Percentiles rank a stretch among this genome's conserved stretches.
Evolutionary conservation across 2,888 invertebrate species (phyloP).

Genomic region (Calameuta idolon): DNA sequence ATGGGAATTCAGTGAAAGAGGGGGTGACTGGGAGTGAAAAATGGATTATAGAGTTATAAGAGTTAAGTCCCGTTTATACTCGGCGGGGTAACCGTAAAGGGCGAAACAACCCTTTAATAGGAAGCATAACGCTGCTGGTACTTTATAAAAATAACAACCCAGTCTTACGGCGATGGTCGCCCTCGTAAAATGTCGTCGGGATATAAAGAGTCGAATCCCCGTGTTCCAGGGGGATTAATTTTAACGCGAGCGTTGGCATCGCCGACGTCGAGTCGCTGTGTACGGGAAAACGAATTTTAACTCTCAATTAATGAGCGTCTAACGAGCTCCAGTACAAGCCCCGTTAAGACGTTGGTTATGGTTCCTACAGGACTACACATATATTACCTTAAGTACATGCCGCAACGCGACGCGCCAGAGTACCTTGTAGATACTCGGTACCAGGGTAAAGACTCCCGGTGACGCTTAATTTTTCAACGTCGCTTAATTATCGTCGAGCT

Average conservation of each 20-base stretch:
- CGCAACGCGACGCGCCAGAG: constrained; percentile 25
- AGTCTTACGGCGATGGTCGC: not conserved
- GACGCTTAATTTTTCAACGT: constrained; percentile 15
- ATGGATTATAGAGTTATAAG: constrained; percentile 4
- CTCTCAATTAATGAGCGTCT: constrained; percentile 39
- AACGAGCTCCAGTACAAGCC: constrained; percentile 16
- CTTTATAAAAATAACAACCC: constrained; percentile 18
- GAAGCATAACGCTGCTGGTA: constrained; percentile 12
- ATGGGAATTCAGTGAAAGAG: constrained; percentile 14
- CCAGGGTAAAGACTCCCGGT: constrained; percentile 34
- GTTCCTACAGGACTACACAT: constrained; percentile 5
- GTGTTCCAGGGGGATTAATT: constrained; percentile 10
- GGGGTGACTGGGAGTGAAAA: constrained; percentile 20
- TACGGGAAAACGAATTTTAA: constrained; percentile 31
- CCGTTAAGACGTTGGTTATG: constrained; percentile 11
- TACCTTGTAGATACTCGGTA: too few species aligned
- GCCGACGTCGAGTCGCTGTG: not conserved
- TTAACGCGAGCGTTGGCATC: constrained; percentile 4
- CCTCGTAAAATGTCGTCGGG: constrained; percentile 5
- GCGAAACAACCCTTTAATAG: constrained; percentile 15
- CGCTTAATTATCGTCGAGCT: constrained; percentile 44
- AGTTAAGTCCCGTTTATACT: too few species aligned
- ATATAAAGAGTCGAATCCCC: constrained; percentile 11
- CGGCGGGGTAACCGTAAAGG: not conserved
- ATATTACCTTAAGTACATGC: constrained; percentile 8